Percentiles rank a stretch among this genome's conserved stretches.
phyloP scores from a whole-genome alignment of 1,140 invertebrate genomes.

The Macrocentrus cingulum region DNA sequence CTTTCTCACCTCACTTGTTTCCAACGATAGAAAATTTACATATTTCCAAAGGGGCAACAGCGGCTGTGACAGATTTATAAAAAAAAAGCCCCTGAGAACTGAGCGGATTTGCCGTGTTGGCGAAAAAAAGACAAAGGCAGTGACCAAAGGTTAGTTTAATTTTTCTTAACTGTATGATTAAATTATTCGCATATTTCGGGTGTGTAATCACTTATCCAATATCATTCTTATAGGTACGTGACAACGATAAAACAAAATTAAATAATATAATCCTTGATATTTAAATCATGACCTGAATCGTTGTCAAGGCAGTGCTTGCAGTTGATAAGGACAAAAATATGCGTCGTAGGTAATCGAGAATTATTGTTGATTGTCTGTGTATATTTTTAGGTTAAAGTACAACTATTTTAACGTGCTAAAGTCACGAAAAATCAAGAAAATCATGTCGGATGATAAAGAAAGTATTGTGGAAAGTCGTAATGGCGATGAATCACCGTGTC shows the following conservation, averaged over 20 bases:
- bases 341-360: too few relatives aligned
- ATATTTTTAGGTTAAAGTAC: background rate
- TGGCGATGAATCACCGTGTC: conserved; percentile 28
- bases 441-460: conserved; percentile 17
- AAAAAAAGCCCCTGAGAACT: too few relatives aligned
- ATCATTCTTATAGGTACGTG: too few relatives aligned
- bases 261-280: too few relatives aligned
- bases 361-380: background rate
- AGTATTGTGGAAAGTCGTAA: conserved; percentile 21
- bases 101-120: too few relatives aligned
- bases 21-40: background rate
- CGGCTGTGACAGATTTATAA: background rate
- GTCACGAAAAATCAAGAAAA: conserved; percentile 18
- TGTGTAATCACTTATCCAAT: too few relatives aligned
- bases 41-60: background rate
- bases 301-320: background rate
- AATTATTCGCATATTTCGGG: background rate
- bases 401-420: conserved; percentile 11
- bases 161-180: background rate
- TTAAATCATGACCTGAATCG: background rate
- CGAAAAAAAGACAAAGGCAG: too few relatives aligned
- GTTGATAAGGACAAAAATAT: too few relatives aligned
- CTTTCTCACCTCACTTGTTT: background rate
- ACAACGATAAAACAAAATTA: too few relatives aligned
- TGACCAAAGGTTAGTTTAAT: background rate